phyloP scores from a whole-genome alignment of 2,888 invertebrate species.

The Brenthis hecate region DNA sequence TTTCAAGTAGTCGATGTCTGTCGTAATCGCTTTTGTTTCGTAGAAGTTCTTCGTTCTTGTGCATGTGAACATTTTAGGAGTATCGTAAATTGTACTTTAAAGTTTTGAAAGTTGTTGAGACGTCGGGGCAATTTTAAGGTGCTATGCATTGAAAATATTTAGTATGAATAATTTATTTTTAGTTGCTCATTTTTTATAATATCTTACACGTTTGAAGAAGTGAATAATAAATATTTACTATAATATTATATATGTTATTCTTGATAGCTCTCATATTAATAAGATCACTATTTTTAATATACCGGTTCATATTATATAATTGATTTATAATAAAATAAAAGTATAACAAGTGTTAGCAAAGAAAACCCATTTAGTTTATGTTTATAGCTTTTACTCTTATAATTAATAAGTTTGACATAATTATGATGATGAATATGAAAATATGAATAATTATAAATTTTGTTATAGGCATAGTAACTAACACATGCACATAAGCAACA shows the following conservation, averaged over 20 bases:
- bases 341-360: too few relatives aligned
- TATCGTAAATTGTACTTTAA: constrained; percentile 76
- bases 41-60: constrained; percentile 64
- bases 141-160: constrained; percentile 55
- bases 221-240: too few relatives aligned
- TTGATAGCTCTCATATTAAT: too few relatives aligned
- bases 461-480: neutral
- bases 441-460: neutral
- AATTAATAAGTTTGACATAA: neutral
- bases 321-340: too few relatives aligned
- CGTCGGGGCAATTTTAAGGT: constrained; percentile 60
- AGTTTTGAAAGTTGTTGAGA: constrained; percentile 69
- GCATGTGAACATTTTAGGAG: constrained; percentile 67
- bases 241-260: too few relatives aligned
- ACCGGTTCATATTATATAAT: too few relatives aligned
- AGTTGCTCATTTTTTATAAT: neutral
- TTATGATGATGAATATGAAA: neutral
- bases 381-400: neutral
- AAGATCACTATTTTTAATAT: too few relatives aligned
- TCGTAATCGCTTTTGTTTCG: constrained; percentile 82
- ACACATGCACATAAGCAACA: constrained; percentile 71
- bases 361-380: too few relatives aligned
- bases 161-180: constrained; percentile 20
- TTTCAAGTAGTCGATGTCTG: constrained; percentile 82
- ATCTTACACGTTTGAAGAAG: neutral